These are phyloP conservation scores for Dryocosmus kuriphilus DNA, from an alignment of 2,888 invertebrate genomes.

Conservation along the genomic window DNA sequence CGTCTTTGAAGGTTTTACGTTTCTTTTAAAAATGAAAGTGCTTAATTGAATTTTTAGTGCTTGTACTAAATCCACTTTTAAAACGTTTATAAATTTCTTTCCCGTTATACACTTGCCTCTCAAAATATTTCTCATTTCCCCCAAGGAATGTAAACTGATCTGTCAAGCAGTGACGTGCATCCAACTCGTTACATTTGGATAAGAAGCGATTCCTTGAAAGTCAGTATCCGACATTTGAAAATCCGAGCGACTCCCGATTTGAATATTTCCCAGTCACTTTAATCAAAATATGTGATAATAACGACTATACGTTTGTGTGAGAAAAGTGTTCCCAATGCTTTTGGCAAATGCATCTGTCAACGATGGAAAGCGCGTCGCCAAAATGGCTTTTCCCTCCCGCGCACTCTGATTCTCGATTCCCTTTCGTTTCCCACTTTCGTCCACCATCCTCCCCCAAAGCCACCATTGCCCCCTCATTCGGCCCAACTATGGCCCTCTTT, in stretches of 20 bases:
- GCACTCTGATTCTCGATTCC: constrained; percentile 33
- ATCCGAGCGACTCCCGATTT: neutral
- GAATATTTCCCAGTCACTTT: constrained; percentile 34
- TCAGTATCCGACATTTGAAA: neutral
- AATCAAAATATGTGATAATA: constrained; percentile 67
- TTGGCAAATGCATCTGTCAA: constrained; percentile 70
- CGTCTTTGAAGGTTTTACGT: too few species aligned
- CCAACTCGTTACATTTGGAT: constrained; percentile 42
- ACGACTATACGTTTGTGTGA: constrained; percentile 61
- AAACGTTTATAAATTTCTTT: constrained; percentile 37
- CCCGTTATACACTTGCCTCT: constrained; percentile 50
- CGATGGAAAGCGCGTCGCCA: constrained; percentile 66
- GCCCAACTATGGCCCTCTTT: constrained; percentile 40
- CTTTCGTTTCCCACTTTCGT: constrained; percentile 50
- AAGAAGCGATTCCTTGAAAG: neutral
- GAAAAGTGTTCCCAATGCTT: constrained; percentile 64
- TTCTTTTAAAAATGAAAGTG: too few species aligned
- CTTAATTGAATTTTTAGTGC: too few species aligned
- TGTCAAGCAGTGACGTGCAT: neutral
- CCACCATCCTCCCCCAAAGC: constrained; percentile 25
- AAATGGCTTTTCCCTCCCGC: constrained; percentile 56
- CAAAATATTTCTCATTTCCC: constrained; percentile 57
- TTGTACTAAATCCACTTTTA: too few species aligned
- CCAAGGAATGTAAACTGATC: neutral
- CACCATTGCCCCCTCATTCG: neutral